Conservation (phyloP, 2,797 vertebrate genomes). For the Melanotaenia boesemani region DNA sequence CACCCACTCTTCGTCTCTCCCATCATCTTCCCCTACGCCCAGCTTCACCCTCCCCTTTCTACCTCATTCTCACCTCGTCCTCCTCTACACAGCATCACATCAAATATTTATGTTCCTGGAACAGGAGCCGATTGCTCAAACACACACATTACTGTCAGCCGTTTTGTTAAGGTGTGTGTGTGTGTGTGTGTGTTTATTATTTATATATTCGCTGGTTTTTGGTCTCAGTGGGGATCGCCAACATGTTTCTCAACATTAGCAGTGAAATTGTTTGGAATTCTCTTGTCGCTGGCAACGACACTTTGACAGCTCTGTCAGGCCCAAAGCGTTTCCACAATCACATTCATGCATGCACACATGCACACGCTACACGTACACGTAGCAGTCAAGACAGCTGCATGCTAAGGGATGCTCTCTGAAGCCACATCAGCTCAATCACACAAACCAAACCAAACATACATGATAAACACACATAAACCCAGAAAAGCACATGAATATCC, state of each 20-base stretch:
- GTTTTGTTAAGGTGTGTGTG: conserved; percentile 70
- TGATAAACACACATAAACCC: conserved; percentile 15
- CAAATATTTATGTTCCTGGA: conserved; percentile 81
- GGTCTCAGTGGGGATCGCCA: conserved; percentile 71
- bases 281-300: conserved; percentile 66
- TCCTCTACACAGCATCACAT: conserved; percentile 70
- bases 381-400: conserved; percentile 2
- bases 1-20: not conserved
- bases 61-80: conserved; percentile 36
- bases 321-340: conserved; percentile 53
- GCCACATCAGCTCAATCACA: not conserved
- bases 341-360: conserved; percentile 24
- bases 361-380: not conserved
- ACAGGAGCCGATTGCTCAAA: conserved; percentile 76
- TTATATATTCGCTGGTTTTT: conserved; percentile 70
- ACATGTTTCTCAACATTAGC: conserved; percentile 84
- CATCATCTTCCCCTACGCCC: not conserved
- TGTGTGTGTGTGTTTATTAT: conserved; percentile 67
- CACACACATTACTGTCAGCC: conserved; percentile 79
- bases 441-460: not conserved
- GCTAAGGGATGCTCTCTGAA: conserved; percentile 10
- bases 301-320: conserved; percentile 83
- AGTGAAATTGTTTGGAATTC: conserved; percentile 82
- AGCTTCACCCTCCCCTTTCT: not conserved
- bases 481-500: not conserved